Evolutionary conservation across 2,888 invertebrate genomes (phyloP).

Genomic region (Hydrotaea diabolus): DNA sequence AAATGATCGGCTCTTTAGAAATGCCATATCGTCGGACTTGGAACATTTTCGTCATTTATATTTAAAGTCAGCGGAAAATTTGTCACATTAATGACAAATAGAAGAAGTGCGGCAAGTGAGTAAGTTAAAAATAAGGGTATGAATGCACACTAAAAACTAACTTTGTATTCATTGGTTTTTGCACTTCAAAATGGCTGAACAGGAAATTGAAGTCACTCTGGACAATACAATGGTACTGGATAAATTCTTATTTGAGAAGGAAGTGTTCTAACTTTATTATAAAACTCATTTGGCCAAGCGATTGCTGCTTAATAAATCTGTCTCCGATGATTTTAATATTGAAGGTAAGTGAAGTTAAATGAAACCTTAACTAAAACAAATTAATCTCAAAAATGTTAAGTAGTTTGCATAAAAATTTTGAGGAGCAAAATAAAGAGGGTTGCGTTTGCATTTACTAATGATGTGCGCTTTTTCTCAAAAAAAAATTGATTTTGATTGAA

Average conservation of each 20-base stretch:
- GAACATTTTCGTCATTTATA: conserved; percentile 98
- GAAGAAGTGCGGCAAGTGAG: conserved; percentile 99
- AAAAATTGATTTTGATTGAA: too few relatives aligned
- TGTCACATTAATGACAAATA: conserved; percentile 99
- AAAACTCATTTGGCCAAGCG: too few relatives aligned
- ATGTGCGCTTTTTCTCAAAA: too few relatives aligned
- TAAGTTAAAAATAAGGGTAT: conserved; percentile 82
- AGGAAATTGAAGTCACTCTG: too few relatives aligned
- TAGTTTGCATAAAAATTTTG: too few relatives aligned
- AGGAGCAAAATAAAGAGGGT: too few relatives aligned
- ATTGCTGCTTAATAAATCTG: conserved; percentile 98
- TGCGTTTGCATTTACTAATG: too few relatives aligned
- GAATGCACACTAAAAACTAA: too few relatives aligned
- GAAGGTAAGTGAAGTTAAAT: conserved; percentile 85
- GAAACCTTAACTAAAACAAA: background rate
- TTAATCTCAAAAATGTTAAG: too few relatives aligned
- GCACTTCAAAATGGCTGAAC: conserved; percentile 93
- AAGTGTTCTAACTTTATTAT: conserved; percentile 99
- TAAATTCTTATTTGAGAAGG: conserved; percentile 99
- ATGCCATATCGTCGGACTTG: conserved; percentile 99
- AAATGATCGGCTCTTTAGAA: conserved; percentile 98
- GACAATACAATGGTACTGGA: conserved; percentile 99
- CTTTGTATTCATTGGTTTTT: too few relatives aligned
- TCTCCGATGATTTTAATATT: conserved; percentile 99
- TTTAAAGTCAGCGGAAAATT: conserved; percentile 97